These are phyloP conservation scores for Diadema setosum DNA, from an alignment of 35 echinoderm and acorn worm species.

Conservation along the genomic window DNA sequence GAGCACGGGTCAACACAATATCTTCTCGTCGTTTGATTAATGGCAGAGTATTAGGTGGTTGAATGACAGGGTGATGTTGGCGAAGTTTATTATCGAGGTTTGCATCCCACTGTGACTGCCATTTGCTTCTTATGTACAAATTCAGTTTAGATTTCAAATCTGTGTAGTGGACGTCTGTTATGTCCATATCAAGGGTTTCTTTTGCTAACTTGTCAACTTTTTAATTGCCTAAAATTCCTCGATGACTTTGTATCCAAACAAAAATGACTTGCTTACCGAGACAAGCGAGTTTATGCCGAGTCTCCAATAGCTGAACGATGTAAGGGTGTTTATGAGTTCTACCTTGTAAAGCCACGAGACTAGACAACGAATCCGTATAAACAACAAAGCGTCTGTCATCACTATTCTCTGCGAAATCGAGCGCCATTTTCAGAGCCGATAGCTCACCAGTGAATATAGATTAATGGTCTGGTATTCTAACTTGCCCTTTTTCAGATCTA, in stretches of 20 bases:
- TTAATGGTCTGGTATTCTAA: background rate
- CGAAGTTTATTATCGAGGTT: background rate
- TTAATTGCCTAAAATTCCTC: background rate
- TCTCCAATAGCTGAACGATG: background rate
- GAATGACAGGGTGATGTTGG: background rate
- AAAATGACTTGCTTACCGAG: background rate
- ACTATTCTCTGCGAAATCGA: background rate
- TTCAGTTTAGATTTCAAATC: background rate
- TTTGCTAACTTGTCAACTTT: background rate
- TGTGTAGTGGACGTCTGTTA: background rate
- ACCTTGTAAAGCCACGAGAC: background rate
- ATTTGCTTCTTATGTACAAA: background rate
- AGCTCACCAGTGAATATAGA: background rate
- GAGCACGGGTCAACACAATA: background rate
- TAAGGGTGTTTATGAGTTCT: background rate
- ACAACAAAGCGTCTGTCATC: background rate
- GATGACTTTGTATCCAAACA: background rate
- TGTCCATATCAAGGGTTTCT: background rate
- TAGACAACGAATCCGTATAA: background rate
- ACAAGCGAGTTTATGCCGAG: background rate
- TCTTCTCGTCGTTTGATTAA: background rate
- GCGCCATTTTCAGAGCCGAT: background rate
- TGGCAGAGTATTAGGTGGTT: background rate
- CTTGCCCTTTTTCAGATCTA: background rate
- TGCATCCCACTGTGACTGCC: background rate